Conservation (phyloP, 30 jellyfish, hydroid and myxozoan genomes). For the Turritopsis dohrnii region DNA sequence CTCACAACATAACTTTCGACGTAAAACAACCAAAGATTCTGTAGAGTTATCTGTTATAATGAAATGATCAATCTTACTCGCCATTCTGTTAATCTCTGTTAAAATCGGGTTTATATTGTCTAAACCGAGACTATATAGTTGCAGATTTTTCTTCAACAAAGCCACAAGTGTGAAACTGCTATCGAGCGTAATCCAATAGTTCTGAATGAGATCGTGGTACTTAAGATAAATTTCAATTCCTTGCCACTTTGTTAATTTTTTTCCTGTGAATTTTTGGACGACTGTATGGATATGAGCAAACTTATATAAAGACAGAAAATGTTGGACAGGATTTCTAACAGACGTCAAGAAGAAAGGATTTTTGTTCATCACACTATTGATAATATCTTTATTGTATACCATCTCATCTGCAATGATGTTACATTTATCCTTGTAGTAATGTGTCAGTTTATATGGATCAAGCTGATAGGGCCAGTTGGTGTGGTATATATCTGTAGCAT, state of each 20-base stretch:
- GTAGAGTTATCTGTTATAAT: not conserved
- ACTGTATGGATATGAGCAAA: not conserved
- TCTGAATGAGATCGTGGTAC: not conserved
- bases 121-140: not conserved
- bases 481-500: not conserved
- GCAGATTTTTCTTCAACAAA: not conserved
- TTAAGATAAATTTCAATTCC: not conserved
- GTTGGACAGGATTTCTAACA: not conserved
- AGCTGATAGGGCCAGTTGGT: not conserved
- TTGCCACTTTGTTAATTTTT: not conserved
- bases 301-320: not conserved
- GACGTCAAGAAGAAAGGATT: not conserved
- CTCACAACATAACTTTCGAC: not conserved
- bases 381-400: not conserved
- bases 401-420: not conserved
- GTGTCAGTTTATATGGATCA: not conserved
- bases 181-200: not conserved
- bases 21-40: not conserved
- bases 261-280: not conserved
- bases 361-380: not conserved
- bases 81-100: not conserved
- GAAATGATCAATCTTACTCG: too few relatives aligned
- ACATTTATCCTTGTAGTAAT: not conserved
- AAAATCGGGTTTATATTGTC: not conserved
- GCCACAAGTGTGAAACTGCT: not conserved